Percentiles rank a stretch among this genome's conserved stretches.
phyloP scores from a whole-genome alignment of 2,888 invertebrate species.

The Eupeodes luniger region DNA sequence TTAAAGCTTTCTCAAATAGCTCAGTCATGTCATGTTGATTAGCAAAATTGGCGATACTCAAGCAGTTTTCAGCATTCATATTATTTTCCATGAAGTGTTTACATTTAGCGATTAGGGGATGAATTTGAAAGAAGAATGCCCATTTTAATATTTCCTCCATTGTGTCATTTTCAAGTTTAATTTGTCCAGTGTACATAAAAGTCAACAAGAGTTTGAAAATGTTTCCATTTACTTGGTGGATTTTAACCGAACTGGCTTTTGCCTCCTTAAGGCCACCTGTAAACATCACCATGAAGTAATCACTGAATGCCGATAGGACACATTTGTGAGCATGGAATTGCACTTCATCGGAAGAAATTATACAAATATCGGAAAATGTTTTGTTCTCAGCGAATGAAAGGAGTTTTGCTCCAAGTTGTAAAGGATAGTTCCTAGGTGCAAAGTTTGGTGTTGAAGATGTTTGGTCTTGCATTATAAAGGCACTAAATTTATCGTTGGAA shows the following conservation, averaged over 20 bases:
- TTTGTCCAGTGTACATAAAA: constrained; percentile 4
- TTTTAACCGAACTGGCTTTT: neutral
- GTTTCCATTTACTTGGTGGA: neutral
- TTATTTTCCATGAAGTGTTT: neutral
- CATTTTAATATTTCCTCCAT: neutral
- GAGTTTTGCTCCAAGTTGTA: neutral
- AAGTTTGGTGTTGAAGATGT: neutral
- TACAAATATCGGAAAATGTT: neutral
- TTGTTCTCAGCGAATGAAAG: neutral
- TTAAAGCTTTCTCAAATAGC: neutral
- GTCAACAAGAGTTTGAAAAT: neutral
- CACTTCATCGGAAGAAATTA: neutral
- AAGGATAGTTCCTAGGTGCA: neutral
- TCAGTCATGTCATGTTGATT: neutral
- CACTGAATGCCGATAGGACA: constrained; percentile 27
- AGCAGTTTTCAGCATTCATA: neutral
- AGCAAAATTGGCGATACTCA: neutral
- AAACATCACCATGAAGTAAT: constrained; percentile 42
- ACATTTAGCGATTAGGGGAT: neutral
- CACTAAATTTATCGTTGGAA: too few relatives aligned
- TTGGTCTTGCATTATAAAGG: neutral
- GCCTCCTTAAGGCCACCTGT: neutral
- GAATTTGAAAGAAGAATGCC: too few relatives aligned
- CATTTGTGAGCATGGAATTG: constrained; percentile 1
- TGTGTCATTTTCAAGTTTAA: constrained; percentile 9